Base-by-base conservation (phyloP, 2,797 vertebrate genomes). In the Hemibagrus guttatus region DNA sequence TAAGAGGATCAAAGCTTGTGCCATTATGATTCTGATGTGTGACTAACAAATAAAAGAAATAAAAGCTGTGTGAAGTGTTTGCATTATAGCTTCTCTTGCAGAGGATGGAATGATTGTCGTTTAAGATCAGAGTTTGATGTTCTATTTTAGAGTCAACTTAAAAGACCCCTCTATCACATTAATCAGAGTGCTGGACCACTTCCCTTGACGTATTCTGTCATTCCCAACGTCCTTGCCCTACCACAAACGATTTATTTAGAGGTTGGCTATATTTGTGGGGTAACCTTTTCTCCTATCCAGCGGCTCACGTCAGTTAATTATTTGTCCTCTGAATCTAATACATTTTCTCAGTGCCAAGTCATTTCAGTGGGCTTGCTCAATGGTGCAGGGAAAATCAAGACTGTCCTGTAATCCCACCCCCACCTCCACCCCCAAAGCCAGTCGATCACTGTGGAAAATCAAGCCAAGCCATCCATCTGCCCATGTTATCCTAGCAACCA, bases 401-500 rank as follows among this genome's bases (percentile, higher is more conserved):
- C 92, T 91, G 87, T 86, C 85, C 85, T 84, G 49, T 58, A 83
- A 81, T 84, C 79, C 68, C 84, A 61, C 87, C 72, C 82, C 69
- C 49, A 79, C 66, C 14, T 13, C 64, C 66, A 81, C 88, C 91
- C 89, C 91, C 90, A 89, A 91, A 93, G 35, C 82, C 92, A 91
- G 93, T 91, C 88, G 87, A 90, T 95, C 96, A 94, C 90, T 80
- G 91, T 92, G 91, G 94, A 94, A 95, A 95, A 95, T 94, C 92
- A 93, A 93, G 92, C 89, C 91, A 91, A 90, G 93, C 91, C 91
- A 93, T 96, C 93, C 95, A 96, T 96, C 94, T 96, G 96, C 94
- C 88, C 71, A 42, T 98, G 96, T 97, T 97, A 96, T 97, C 95
- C 92, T 93, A 96, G 95, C 96, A 97, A 98, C 96, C 93, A 92